A percentile compares a stretch with the other conserved stretches of the same genome.
Evolutionary conservation across 1,140 invertebrate species (phyloP).

Genomic region (Helicoverpa zea): DNA sequence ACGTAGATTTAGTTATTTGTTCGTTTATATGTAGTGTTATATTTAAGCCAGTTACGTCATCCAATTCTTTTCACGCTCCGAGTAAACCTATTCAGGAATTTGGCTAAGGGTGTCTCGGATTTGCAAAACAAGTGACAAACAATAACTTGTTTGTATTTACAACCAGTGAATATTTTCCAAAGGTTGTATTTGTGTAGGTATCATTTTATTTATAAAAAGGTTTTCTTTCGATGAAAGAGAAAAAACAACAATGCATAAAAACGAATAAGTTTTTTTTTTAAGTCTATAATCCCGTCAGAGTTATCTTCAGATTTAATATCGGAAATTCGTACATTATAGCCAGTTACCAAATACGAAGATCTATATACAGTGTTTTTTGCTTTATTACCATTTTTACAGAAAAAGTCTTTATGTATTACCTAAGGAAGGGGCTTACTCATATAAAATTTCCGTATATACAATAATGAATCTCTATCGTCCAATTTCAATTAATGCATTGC

Average conservation of each 20-base stretch:
- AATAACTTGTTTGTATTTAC: slow-evolving; percentile 10
- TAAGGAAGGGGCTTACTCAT: too few species aligned
- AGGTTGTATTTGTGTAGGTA: neutral
- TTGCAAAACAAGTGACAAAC: slow-evolving; percentile 28
- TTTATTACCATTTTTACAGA: too few species aligned
- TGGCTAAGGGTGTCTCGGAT: neutral
- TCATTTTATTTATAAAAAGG: slow-evolving; percentile 3
- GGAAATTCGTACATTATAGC: too few species aligned
- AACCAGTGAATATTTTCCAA: neutral
- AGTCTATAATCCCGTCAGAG: too few species aligned
- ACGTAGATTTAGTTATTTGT: slow-evolving; percentile 23
- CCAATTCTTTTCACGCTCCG: slow-evolving; percentile 37
- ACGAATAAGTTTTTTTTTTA: neutral
- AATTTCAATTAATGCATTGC: slow-evolving; percentile 2
- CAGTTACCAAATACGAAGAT: too few species aligned
- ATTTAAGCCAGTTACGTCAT: slow-evolving; percentile 31
- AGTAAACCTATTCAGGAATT: slow-evolving; percentile 33
- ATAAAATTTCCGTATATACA: too few species aligned
- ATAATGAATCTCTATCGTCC: neutral
- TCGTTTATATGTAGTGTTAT: slow-evolving; percentile 1
- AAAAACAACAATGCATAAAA: neutral
- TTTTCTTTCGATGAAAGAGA: neutral
- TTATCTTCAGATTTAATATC: too few species aligned
- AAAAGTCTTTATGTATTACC: too few species aligned
- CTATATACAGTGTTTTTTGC: too few species aligned